Conservation (phyloP, 2,797 vertebrate genomes). For the Hydrophis major region DNA sequence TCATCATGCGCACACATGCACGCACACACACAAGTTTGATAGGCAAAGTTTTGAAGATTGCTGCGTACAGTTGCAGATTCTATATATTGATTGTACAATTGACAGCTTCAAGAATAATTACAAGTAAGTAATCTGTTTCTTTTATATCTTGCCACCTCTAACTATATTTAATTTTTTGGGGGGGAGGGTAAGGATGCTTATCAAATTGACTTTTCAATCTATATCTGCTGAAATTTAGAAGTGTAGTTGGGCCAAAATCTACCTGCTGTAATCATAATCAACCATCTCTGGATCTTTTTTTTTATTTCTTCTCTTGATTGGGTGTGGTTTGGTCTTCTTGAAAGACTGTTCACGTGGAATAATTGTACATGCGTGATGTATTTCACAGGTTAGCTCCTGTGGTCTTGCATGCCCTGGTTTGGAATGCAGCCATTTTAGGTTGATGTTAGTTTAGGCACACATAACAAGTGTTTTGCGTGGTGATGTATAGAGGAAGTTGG, state of each 20-base stretch:
- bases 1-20: not conserved
- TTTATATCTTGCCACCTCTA: not conserved
- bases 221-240: not conserved
- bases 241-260: not conserved
- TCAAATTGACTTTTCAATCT: not conserved
- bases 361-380: constrained; percentile 33
- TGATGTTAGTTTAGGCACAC: constrained; percentile 45
- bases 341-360: constrained; percentile 14
- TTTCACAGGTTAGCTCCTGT: not conserved
- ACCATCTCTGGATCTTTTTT: not conserved
- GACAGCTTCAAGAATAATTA: not conserved
- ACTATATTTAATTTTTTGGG: not conserved
- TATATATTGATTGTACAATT: not conserved
- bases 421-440: constrained; percentile 40
- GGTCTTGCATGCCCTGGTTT: constrained; percentile 21
- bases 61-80: not conserved
- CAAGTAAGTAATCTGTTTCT: not conserved
- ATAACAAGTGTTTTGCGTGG: constrained; percentile 40
- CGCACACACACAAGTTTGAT: not conserved
- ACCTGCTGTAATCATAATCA: not conserved
- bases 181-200: not conserved
- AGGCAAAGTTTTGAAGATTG: not conserved
- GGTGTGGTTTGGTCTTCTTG: constrained; percentile 51
- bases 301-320: not conserved
- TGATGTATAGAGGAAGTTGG: constrained; percentile 36